phyloP scores from a whole-genome alignment of 2,797 vertebrate species.

The Botia almorhae region DNA sequence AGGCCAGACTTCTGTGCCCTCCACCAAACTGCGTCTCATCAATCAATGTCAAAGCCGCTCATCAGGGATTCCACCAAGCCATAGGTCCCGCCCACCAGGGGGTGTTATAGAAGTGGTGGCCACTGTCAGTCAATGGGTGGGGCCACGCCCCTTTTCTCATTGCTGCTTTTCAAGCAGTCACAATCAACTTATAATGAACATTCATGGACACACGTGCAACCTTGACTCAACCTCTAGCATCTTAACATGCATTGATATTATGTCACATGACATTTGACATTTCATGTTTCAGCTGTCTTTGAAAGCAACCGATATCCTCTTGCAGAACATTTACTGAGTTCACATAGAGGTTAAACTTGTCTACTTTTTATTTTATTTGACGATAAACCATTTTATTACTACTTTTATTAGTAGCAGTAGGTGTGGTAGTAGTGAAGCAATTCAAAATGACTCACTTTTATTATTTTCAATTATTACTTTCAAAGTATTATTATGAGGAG shows the following conservation, averaged over 20 bases:
- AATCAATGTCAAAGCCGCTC: slow-evolving; percentile 73
- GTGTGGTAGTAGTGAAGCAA: background rate
- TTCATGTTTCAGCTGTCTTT: slow-evolving; percentile 47
- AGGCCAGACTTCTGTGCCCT: slow-evolving; percentile 63
- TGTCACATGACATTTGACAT: slow-evolving; percentile 50
- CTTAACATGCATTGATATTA: slow-evolving; percentile 52
- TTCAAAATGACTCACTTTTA: background rate
- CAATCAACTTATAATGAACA: slow-evolving; percentile 3
- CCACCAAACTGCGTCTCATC: slow-evolving; percentile 67
- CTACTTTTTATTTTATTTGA: background rate
- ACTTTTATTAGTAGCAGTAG: background rate
- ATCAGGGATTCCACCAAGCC: slow-evolving; percentile 76
- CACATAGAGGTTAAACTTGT: slow-evolving; percentile 26
- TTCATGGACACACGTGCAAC: slow-evolving; percentile 10
- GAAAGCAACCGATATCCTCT: slow-evolving; percentile 42
- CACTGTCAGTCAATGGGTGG: slow-evolving; percentile 32
- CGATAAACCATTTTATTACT: background rate
- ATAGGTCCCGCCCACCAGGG: slow-evolving; percentile 68
- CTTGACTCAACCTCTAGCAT: slow-evolving; percentile 26
- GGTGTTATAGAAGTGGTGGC: slow-evolving; percentile 66
- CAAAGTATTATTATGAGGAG: background rate
- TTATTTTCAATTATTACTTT: background rate
- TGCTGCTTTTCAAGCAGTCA: slow-evolving; percentile 8
- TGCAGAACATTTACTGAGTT: slow-evolving; percentile 35
- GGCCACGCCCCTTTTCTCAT: slow-evolving; percentile 50